Conservation (phyloP, 2,888 invertebrate genomes). For the Tribolium freemani region DNA sequence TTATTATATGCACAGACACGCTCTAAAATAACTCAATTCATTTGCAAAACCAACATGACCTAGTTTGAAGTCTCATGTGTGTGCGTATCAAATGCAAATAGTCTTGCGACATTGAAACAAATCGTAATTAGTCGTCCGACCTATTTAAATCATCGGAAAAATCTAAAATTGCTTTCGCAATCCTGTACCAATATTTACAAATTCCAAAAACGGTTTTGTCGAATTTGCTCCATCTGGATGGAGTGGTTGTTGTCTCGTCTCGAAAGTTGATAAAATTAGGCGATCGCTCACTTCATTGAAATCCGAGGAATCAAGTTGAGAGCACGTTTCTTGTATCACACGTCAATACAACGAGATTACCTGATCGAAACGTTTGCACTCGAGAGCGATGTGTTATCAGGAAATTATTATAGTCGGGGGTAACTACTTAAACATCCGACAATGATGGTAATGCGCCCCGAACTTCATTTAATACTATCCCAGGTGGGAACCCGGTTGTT, state of each 20-base stretch:
- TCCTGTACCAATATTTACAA: background rate
- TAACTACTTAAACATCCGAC: conserved; percentile 20
- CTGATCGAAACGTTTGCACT: conserved; percentile 6
- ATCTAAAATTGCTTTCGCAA: background rate
- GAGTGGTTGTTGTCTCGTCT: background rate
- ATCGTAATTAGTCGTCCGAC: conserved; percentile 8
- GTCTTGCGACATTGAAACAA: conserved; percentile 8
- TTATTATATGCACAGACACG: conserved; percentile 16
- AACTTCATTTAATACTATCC: conserved; percentile 26
- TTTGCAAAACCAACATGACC: conserved; percentile 20
- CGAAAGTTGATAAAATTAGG: conserved; percentile 9
- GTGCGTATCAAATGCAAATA: conserved; percentile 16
- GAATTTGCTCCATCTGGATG: background rate
- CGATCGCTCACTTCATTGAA: conserved; percentile 9
- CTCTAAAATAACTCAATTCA: conserved; percentile 21
- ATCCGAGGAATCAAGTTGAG: conserved; percentile 21
- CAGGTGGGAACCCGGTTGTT: conserved; percentile 14
- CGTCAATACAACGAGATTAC: conserved; percentile 25
- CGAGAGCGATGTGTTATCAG: conserved; percentile 11
- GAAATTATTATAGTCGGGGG: conserved; percentile 30
- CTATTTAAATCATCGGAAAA: background rate
- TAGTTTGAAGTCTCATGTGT: conserved; percentile 4
- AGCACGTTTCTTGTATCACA: conserved; percentile 30
- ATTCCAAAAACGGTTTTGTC: background rate
- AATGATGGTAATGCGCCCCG: conserved; percentile 7